Base-by-base conservation (phyloP, 2,113 vertebrate species). In the Myotis davidii region DNA sequence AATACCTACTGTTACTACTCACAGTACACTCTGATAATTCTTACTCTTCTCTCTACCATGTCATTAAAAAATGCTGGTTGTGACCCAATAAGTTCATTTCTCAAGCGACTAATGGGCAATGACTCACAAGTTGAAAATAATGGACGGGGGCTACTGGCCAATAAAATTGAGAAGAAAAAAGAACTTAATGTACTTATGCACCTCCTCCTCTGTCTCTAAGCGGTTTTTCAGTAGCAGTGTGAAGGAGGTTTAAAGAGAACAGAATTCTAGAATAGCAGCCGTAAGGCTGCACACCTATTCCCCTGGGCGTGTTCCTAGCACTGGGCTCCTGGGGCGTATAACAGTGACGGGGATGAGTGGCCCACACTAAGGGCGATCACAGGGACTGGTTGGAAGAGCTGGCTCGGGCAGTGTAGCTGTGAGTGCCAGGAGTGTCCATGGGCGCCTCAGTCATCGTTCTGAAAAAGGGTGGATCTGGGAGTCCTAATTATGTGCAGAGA, bases 261-360 rank as follows among this genome's bases (percentile, higher is more conserved):
- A 67, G 81, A 85, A 72, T 96, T 93, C 78, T 94, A 54, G 32
- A 94, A 21, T 18, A 74, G 81, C 34, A 25, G 37, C 27, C 48
- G 45, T 69, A 5, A 25, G 39, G 18, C 16, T 42, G 13, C 3
- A 48, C 6, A 17, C 18, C 64, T 64, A 34, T 50, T 72, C 69
- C 32, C 34, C 50, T 9, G 64, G 34, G 27, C 48, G 64, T 72
- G 11, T 54, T 77, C 18, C 61, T 61, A 29, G 48, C 39, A n/a
- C 39, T 14, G 72, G 70, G 61, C 42, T 65, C 72, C 56, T 64
- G 32, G 39, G 3, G 12, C 9, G 4, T 6, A 18, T 1, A 70
- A 37, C 37, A 29, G 0, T 59, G 42, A 39, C 13, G 85, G 73
- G 50, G 54, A 0, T 92, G 50, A 78, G 14, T 85, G 32, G 18